phyloP scores from a whole-genome alignment of 2,797 vertebrate genomes.

The Pseudomugil gertrudae region DNA sequence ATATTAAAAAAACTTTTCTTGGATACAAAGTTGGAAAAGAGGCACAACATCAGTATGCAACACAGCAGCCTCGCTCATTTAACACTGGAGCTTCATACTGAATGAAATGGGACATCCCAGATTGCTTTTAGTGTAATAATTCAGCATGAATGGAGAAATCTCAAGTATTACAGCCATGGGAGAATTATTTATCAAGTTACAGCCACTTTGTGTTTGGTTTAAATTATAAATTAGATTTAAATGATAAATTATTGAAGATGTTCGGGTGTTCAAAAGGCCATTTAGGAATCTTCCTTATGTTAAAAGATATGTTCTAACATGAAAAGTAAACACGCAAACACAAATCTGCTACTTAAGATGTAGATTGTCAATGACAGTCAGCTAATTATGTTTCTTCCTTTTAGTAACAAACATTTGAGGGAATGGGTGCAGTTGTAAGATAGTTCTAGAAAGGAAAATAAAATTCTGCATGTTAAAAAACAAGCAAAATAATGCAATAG shows the following conservation, averaged over 20 bases:
- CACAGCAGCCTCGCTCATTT: slow-evolving; percentile 3
- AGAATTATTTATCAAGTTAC: slow-evolving; percentile 1
- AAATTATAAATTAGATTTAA: slow-evolving; percentile 1
- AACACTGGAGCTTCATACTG: slow-evolving; percentile 3
- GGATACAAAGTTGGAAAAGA: slow-evolving; percentile 5
- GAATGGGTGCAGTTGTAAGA: too few species aligned
- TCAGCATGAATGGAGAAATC: slow-evolving; percentile 2
- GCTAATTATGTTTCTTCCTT: not conserved
- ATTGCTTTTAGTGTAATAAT: slow-evolving; percentile 3
- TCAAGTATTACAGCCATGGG: not conserved
- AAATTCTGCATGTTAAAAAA: not conserved
- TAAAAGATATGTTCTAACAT: not conserved
- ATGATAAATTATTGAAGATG: slow-evolving; percentile 2
- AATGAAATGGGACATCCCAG: not conserved
- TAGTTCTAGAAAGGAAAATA: not conserved
- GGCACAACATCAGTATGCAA: slow-evolving; percentile 1
- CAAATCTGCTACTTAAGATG: not conserved
- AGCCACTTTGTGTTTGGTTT: slow-evolving; percentile 1
- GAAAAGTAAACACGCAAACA: not conserved
- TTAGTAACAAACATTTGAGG: not conserved
- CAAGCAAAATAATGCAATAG: too few species aligned
- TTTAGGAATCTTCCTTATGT: not conserved
- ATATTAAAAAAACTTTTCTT: too few species aligned
- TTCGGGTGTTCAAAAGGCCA: not conserved
- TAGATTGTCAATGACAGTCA: not conserved